Evolutionary conservation across 2,113 vertebrate species (phyloP), one percentile per base, ranked within the genome.

Genomic region (Rhea pennata): DNA sequence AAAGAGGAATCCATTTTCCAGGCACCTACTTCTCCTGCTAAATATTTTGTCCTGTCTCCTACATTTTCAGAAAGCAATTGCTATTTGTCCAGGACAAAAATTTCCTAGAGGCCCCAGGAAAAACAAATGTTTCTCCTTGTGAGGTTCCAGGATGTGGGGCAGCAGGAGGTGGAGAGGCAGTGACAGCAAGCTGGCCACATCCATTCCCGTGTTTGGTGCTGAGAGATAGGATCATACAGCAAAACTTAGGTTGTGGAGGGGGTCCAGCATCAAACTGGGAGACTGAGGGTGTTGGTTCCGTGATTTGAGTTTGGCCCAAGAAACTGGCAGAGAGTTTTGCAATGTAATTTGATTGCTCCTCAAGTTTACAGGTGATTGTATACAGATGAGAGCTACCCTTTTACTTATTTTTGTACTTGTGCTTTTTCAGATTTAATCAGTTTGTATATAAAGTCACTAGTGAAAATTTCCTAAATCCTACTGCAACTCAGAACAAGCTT

Each of bases 1-100:
- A 94, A 92, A 87, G 81, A 87, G 62, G 59, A 92, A 93, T 87
- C 80, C 40, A 53, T 95, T 96, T 95, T 82, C 71, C 54, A 71
- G 76, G 27, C 79, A 92, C 80, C 87, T 95, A 90, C 53, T 84
- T 84, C 83, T 93, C 67, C 58, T 70, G 9, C 50, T 88, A n/a
- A 84, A 71, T 9, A 5, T 90, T 91, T 90, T 66, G 86, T 67
- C 84, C 88, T 85, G 71, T 94, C 48, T 56, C 4, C 2, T 78
- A 93, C 73, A 23, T 93, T 80, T 95, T 94, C 48, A 92, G 82
- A 93, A 91, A 88, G 51, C n/a, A 6, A 10, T 75, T 93, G n/a
- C 44, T 10, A 66, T 87, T 92, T 90, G 73, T 76, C 51, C 67
- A 71, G 76, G 42, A 54, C 62, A 87, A 61, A 84, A 85, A 23